Percentiles rank a stretch among this genome's conserved stretches.
Conservation (phyloP, 1,140 invertebrate species). For the Trachymyrmex septentrionalis region DNA sequence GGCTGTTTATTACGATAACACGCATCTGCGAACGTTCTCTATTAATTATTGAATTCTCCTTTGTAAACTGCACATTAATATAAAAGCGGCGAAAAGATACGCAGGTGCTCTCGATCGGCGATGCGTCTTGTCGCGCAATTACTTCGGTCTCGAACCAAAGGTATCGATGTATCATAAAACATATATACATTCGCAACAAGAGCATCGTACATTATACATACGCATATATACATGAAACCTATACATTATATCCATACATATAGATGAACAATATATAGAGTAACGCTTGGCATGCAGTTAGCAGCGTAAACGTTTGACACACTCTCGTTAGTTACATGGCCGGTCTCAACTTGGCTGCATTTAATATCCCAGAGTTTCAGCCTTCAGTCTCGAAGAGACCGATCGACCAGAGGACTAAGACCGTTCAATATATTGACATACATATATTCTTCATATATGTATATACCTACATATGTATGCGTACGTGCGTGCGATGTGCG, state of each 20-base stretch:
- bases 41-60: conserved; percentile 5
- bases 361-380: conserved; percentile 51
- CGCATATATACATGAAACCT: conserved; percentile 64
- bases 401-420: conserved; percentile 61
- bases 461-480: conserved; percentile 68
- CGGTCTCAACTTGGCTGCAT: conserved; percentile 20
- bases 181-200: conserved; percentile 58
- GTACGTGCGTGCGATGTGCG: conserved; percentile 76
- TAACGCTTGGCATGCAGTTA: conserved; percentile 85
- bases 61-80: background rate
- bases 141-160: conserved; percentile 62
- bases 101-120: conserved; percentile 40
- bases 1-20: background rate
- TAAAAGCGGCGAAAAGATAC: background rate
- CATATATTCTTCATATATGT: conserved; percentile 48
- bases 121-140: conserved; percentile 45
- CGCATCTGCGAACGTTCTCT: background rate
- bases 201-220: conserved; percentile 70
- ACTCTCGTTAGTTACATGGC: conserved; percentile 55
- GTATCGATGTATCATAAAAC: conserved; percentile 71
- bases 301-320: conserved; percentile 77
- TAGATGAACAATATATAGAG: conserved; percentile 75
- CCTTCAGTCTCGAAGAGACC: conserved; percentile 36
- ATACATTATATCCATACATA: conserved; percentile 69
- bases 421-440: conserved; percentile 56